Evolutionary conservation across 2,888 invertebrate species (phyloP).

Genomic region (Drosophila mulleri): DNA sequence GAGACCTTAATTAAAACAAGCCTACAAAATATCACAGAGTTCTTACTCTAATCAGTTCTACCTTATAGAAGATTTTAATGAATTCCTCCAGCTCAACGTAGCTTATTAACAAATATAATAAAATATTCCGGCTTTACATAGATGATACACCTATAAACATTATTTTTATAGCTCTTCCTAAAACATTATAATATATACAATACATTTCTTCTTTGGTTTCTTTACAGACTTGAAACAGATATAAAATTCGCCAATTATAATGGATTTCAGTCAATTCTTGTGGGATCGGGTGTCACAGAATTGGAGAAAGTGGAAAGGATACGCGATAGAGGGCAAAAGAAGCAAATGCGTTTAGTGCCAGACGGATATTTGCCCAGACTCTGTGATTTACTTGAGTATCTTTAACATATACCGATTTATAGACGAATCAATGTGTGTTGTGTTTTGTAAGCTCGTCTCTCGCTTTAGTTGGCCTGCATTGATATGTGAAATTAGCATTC

Average conservation of each 20-base stretch:
- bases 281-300: constrained; percentile 52
- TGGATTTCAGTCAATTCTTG: constrained; percentile 65
- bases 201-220: neutral
- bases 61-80: too few species aligned
- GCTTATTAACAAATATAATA: too few species aligned
- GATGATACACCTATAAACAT: too few species aligned
- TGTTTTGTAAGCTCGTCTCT: neutral
- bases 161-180: too few species aligned
- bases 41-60: too few species aligned
- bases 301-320: constrained; percentile 43
- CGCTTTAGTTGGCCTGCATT: constrained; percentile 1
- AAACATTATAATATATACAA: neutral
- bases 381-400: constrained; percentile 38
- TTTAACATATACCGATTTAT: constrained; percentile 28
- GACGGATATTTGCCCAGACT: constrained; percentile 56
- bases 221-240: constrained; percentile 53
- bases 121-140: too few species aligned
- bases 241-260: constrained; percentile 57
- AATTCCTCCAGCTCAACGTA: too few species aligned
- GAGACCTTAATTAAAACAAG: too few species aligned
- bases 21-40: too few species aligned
- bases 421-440: neutral
- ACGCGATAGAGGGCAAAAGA: constrained; percentile 30
- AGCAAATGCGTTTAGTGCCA: constrained; percentile 42
- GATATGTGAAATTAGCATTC: constrained; percentile 35